Evolutionary conservation across 1,140 invertebrate species (phyloP).

Genomic region (Nasonia vitripennis): DNA sequence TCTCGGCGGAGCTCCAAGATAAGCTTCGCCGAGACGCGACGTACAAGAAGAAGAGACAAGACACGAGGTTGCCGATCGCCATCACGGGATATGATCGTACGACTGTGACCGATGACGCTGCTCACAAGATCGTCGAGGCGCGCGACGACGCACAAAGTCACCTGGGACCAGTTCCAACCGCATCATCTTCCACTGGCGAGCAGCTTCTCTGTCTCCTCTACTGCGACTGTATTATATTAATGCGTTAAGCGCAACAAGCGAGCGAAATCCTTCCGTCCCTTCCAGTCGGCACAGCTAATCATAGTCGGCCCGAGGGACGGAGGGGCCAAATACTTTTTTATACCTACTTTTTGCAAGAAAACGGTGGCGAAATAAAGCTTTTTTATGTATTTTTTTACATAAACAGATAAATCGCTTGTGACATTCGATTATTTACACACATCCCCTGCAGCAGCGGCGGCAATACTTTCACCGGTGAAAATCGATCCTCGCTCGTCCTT

Average conservation of each 20-base stretch:
- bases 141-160: slow-evolving; percentile 2
- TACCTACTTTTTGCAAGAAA: slow-evolving; percentile 75
- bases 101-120: too few species aligned
- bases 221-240: slow-evolving; percentile 67
- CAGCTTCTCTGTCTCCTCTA: slow-evolving; percentile 49
- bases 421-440: neutral
- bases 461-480: slow-evolving; percentile 44
- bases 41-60: slow-evolving; percentile 46
- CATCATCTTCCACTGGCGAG: neutral
- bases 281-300: too few species aligned
- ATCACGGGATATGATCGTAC: neutral
- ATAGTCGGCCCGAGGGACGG: neutral
- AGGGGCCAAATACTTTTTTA: slow-evolving; percentile 40
- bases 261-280: neutral
- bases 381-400: slow-evolving; percentile 76
- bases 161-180: too few species aligned
- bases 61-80: slow-evolving; percentile 37
- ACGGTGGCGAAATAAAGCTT: slow-evolving; percentile 77
- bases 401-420: slow-evolving; percentile 58
- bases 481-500: slow-evolving; percentile 24
- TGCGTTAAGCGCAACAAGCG: slow-evolving; percentile 45
- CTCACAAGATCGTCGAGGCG: neutral
- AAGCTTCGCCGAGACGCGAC: neutral
- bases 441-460: too few species aligned
- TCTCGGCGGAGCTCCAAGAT: neutral